Conservation (phyloP, 2,113 vertebrate species). For the Semnornis frantzii region DNA sequence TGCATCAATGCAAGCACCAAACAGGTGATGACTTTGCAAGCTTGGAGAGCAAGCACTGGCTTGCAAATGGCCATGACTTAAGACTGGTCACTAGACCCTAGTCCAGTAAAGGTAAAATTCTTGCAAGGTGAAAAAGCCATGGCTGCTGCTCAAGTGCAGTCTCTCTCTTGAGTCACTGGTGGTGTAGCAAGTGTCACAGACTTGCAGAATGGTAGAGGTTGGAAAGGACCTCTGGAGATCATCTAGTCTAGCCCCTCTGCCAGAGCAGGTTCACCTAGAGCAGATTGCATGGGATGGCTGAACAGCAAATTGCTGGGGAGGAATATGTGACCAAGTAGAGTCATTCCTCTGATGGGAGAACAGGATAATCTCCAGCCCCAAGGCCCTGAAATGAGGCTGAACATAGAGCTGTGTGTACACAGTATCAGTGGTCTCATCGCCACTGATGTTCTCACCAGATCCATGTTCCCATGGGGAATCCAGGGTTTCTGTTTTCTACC, state of each 20-base stretch:
- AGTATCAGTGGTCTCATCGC: background rate
- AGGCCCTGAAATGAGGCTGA: background rate
- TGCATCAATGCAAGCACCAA: background rate
- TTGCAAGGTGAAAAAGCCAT: background rate
- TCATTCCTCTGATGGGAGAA: background rate
- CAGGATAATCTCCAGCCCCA: background rate
- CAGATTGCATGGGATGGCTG: too few relatives aligned
- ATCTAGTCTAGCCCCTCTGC: too few relatives aligned
- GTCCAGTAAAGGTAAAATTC: background rate
- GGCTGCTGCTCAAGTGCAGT: background rate
- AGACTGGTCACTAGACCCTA: background rate
- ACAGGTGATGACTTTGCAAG: background rate
- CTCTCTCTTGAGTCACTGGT: background rate
- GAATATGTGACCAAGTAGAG: background rate
- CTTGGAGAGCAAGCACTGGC: accelerated
- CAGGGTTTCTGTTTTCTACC: background rate
- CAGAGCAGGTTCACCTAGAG: too few relatives aligned
- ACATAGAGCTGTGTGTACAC: background rate
- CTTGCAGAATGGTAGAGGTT: too few relatives aligned
- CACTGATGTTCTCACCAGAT: background rate
- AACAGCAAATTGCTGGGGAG: background rate
- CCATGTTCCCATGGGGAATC: background rate
- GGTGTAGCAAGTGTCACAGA: background rate
- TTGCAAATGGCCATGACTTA: background rate
- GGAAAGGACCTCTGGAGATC: too few relatives aligned